Evolutionary conservation across 2,888 invertebrate genomes (phyloP).

Genomic region (Dynastes maya): DNA sequence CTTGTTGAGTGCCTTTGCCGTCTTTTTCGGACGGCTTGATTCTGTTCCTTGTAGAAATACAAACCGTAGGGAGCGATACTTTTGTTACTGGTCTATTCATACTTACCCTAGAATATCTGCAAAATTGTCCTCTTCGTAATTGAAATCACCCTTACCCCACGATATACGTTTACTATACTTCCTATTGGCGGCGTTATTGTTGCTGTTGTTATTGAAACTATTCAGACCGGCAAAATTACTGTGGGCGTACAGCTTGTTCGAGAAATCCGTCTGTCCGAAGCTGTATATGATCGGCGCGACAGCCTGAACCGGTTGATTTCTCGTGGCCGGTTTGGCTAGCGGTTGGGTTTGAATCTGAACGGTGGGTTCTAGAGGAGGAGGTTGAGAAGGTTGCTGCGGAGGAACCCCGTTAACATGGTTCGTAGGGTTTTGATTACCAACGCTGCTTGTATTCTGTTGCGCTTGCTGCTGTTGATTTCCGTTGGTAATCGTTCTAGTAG

Average conservation of each 20-base stretch:
- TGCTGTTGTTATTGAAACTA: constrained; percentile 54
- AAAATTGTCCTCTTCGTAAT: constrained; percentile 75
- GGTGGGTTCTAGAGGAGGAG: constrained; percentile 63
- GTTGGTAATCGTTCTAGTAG: constrained; percentile 47
- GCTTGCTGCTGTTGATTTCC: constrained; percentile 33
- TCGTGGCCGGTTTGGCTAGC: constrained; percentile 66
- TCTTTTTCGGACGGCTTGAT: constrained; percentile 62
- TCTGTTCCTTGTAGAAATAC: constrained; percentile 62
- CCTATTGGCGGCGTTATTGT: constrained; percentile 43
- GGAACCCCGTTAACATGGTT: constrained; percentile 18
- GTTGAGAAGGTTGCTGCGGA: constrained; percentile 51
- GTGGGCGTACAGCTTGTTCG: constrained; percentile 67
- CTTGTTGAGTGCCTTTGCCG: constrained; percentile 69
- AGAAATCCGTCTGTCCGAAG: constrained; percentile 67
- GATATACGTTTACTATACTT: constrained; percentile 61
- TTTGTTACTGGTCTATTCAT: too few species aligned
- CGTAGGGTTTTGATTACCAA: constrained; percentile 39
- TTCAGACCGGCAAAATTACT: constrained; percentile 53
- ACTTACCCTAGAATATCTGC: constrained; percentile 83
- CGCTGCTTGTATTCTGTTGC: constrained; percentile 47
- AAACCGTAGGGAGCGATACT: neutral
- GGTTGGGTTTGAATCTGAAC: constrained; percentile 69
- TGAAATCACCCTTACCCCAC: constrained; percentile 65
- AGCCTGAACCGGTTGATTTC: constrained; percentile 65
- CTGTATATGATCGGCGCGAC: constrained; percentile 69